Conservation (phyloP, 2,113 vertebrate species). For the Desmodus rotundus region DNA sequence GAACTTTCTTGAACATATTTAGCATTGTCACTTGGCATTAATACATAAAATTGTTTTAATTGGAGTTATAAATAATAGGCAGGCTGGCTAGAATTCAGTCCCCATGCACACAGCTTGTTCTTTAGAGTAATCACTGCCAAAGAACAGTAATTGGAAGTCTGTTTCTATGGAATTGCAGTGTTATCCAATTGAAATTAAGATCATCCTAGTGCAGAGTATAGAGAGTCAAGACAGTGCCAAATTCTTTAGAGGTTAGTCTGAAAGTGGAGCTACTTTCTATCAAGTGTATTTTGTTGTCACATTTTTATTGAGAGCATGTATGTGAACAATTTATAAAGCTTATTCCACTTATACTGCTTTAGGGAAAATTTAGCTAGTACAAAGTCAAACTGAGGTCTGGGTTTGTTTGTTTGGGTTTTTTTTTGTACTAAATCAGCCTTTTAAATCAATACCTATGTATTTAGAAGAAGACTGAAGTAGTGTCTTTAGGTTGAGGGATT, state of each 20-base stretch:
- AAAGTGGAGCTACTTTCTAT: constrained; percentile 55
- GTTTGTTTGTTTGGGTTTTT: constrained; percentile 38
- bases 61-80: constrained; percentile 81
- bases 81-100: constrained; percentile 65
- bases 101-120: constrained; percentile 63
- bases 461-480: constrained; percentile 45
- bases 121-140: constrained; percentile 60
- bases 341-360: not conserved
- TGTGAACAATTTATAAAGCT: not conserved
- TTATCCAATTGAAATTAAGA: constrained; percentile 61
- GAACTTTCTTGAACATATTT: constrained; percentile 79
- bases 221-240: constrained; percentile 64
- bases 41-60: constrained; percentile 84
- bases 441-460: constrained; percentile 42
- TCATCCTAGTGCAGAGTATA: constrained; percentile 3
- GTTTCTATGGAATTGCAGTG: constrained; percentile 28
- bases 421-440: not conserved
- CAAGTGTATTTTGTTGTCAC: constrained; percentile 52
- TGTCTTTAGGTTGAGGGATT: not conserved
- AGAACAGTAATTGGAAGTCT: constrained; percentile 61
- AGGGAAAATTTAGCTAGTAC: not conserved
- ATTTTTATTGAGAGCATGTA: constrained; percentile 41
- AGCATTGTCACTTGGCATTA: constrained; percentile 76
- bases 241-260: constrained; percentile 41
- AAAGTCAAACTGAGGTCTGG: constrained; percentile 13